These are phyloP conservation scores for Sclerodermus sp. DNA, from an alignment of 2,888 invertebrate species.

Conservation along the genomic window DNA sequence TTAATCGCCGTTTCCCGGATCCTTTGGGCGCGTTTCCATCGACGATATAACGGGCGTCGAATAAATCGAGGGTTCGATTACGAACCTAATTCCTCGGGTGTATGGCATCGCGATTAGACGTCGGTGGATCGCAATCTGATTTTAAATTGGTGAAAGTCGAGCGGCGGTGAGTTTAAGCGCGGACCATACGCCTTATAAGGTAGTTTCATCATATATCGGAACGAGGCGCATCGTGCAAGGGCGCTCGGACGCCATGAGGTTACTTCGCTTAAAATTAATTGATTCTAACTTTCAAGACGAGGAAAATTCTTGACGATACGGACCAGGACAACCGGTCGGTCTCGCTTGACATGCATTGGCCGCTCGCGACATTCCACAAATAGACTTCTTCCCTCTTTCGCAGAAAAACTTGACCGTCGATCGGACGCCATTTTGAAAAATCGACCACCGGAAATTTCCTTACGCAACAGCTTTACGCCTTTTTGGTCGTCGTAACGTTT, in stretches of 20 bases:
- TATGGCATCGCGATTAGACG: constrained; percentile 27
- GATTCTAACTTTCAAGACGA: no score
- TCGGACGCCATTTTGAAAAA: no score
- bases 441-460: no score
- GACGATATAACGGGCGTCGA: neutral
- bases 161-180: constrained; percentile 27
- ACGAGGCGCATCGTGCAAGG: constrained; percentile 1
- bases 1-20: no score
- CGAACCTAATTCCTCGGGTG: constrained; percentile 14
- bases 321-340: neutral
- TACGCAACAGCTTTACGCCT: no score
- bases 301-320: neutral
- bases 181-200: constrained; percentile 29
- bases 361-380: neutral
- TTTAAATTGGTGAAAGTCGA: constrained; percentile 37
- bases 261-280: constrained; percentile 1
- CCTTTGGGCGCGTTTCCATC: neutral
- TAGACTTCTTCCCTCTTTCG: neutral
- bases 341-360: neutral
- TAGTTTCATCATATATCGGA: constrained; percentile 23
- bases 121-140: constrained; percentile 29
- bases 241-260: constrained; percentile 6
- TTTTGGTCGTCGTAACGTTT: no score
- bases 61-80: constrained; percentile 25
- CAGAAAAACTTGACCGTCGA: neutral